Evolutionary conservation across 2,797 vertebrate genomes (phyloP), one percentile per base, ranked within the genome.

Genomic region (Phrynocephalus forsythii): DNA sequence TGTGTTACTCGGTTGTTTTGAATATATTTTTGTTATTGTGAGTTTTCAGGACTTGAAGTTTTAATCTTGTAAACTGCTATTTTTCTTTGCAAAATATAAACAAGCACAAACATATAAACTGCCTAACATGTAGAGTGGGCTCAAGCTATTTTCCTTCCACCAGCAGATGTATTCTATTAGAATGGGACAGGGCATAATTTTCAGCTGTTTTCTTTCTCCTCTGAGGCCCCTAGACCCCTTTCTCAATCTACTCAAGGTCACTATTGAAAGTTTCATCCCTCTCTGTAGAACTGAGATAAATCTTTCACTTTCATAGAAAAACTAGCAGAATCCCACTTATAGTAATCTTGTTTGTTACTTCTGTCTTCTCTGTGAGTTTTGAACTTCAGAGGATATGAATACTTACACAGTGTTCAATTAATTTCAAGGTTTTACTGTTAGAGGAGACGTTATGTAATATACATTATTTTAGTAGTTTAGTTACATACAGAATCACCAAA

Each of bases 61-160:
- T 52, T 52, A 7, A 52, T 52, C 52, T 52, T 52, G 52, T 52
- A 52, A 52, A 52, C 52, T 92, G 91, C 86, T 93, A 82, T 88
- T 92, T 95, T 96, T 96, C 96, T 95, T 92, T 95, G 94, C 87
- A 87, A 85, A 95, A 92, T 91, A 87, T 91, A 91, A 90, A 10
- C 0, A 88, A 75, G 82, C 79, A 89, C 86, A 93, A 86, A 83
- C 28, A 68, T 48, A 82, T n/a, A 18, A 63, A 18, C 16, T 4
- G 20, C 60, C 13, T 15, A 63, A 63, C 60, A 15, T 63, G 60
- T 63, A 63, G 60, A 33, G 66, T 66, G 20, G 28, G 30, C 67
- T 82, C 80, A 28, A 68, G 13, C 28, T 82, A n/a, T 13, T 69
- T 28, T 50, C 38, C 18, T 48, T 82, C 33, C 7, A 28, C 26